phyloP scores from a whole-genome alignment of 2,888 invertebrate genomes.

The Tinea pellionella region DNA sequence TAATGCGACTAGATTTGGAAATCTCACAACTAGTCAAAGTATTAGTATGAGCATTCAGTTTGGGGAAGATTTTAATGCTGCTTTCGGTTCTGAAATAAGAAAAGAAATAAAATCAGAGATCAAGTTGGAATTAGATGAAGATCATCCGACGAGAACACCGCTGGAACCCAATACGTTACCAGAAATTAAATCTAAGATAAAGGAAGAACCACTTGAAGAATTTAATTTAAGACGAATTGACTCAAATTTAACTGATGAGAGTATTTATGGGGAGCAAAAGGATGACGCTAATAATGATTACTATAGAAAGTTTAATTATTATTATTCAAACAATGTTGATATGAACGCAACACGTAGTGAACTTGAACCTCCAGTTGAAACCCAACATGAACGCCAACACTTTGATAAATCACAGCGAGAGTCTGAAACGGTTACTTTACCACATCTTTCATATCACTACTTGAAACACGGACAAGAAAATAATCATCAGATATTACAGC shows the following conservation, averaged over 20 bases:
- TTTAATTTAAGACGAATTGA: not conserved
- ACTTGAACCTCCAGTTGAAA: not conserved
- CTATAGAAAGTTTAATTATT: not conserved
- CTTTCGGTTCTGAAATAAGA: not conserved
- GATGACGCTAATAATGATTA: not conserved
- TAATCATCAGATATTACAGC: not conserved
- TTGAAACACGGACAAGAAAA: not conserved
- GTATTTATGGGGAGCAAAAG: not conserved
- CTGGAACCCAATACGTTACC: not conserved
- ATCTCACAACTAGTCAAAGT: slow-evolving; percentile 1
- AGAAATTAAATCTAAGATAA: not conserved
- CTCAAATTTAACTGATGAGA: not conserved
- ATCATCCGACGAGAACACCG: not conserved
- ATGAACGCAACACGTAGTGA: not conserved
- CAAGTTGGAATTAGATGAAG: not conserved
- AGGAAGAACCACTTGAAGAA: not conserved
- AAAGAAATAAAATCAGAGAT: not conserved
- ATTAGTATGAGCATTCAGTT: not conserved
- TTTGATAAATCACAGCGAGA: not conserved
- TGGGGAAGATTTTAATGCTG: not conserved
- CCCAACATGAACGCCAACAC: not conserved
- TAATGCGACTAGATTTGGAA: slow-evolving; percentile 16
- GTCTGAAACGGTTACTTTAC: not conserved
- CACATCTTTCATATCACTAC: not conserved
- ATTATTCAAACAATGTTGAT: not conserved